These are phyloP conservation scores for Drosophila ananassae DNA, from an alignment of 1,140 invertebrate genomes.

Conservation along the genomic window DNA sequence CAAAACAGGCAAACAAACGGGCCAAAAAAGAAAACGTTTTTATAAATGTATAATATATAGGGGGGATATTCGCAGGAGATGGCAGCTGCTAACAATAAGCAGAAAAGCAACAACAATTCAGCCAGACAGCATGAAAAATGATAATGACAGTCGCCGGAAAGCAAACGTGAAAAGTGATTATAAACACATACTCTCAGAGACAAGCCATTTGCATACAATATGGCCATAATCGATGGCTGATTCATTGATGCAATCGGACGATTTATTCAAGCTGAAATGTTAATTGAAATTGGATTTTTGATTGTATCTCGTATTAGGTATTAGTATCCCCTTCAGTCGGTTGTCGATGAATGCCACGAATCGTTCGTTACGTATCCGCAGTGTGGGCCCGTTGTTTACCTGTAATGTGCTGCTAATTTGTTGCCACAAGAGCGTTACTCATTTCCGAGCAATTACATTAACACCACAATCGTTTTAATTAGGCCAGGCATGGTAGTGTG, in stretches of 20 bases:
- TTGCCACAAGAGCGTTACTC: conserved; percentile 40
- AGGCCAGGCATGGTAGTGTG: conserved; percentile 4
- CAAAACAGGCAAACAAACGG: conserved; percentile 30
- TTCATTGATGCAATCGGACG: conserved; percentile 13
- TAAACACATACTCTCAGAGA: conserved; percentile 14
- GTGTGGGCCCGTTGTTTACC: conserved; percentile 38
- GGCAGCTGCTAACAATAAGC: conserved; percentile 42
- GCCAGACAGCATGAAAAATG: conserved; percentile 68
- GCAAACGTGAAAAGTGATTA: conserved; percentile 71
- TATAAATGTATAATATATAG: background rate
- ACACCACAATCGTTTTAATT: conserved; percentile 45
- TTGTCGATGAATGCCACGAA: no score
- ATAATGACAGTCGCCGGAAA: conserved; percentile 66
- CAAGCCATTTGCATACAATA: conserved; percentile 10
- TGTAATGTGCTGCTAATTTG: conserved; percentile 59
- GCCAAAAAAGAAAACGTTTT: conserved; percentile 14
- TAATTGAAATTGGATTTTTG: conserved; percentile 7
- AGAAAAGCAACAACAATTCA: conserved; percentile 36
- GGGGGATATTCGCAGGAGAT: conserved; percentile 6
- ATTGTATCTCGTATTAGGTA: background rate
- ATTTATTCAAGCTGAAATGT: conserved; percentile 20
- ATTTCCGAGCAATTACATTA: conserved; percentile 45
- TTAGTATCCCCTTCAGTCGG: background rate
- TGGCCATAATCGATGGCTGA: conserved; percentile 2
- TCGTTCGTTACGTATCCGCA: background rate